These are phyloP conservation scores for Silurus aristotelis DNA, from an alignment of 2,797 vertebrate genomes.

Conservation along the genomic window DNA sequence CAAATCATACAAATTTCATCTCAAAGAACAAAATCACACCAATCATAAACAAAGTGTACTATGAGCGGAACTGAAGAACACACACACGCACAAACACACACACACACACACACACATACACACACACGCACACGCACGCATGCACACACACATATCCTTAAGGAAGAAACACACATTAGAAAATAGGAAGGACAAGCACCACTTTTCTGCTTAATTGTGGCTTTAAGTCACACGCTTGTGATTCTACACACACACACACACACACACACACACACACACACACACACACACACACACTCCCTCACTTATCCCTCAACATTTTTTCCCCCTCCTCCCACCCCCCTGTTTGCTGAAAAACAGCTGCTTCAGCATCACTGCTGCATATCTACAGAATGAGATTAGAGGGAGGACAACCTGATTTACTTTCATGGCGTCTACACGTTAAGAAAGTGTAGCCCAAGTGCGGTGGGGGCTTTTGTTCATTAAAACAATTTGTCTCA, in stretches of 20 bases:
- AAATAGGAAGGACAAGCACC: not conserved
- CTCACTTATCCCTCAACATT: slow-evolving; percentile 70
- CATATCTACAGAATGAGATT: slow-evolving; percentile 63
- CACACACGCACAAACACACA: too few relatives aligned
- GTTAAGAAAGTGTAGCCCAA: slow-evolving; percentile 25
- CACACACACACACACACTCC: not conserved
- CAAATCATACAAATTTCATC: not conserved
- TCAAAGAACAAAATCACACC: not conserved
- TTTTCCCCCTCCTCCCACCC: slow-evolving; percentile 48
- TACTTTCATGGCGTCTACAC: slow-evolving; percentile 65
- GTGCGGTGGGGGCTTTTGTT: slow-evolving; percentile 27
- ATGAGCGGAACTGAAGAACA: not conserved
- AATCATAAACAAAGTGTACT: not conserved
- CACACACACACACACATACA: too few relatives aligned
- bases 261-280: not conserved
- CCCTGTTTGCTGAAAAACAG: slow-evolving; percentile 62
- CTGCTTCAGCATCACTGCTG: slow-evolving; percentile 70
- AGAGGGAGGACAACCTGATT: slow-evolving; percentile 66
- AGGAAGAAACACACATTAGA: not conserved
- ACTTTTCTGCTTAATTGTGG: not conserved
- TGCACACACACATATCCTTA: not conserved
- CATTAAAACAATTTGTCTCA: slow-evolving; percentile 36
- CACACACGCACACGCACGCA: not conserved
- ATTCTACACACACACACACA: not conserved
- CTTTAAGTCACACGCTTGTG: not conserved